Percentiles rank a stretch among this genome's conserved stretches.
Conservation (phyloP, 2,888 invertebrate genomes). For the Desoria tigrina region DNA sequence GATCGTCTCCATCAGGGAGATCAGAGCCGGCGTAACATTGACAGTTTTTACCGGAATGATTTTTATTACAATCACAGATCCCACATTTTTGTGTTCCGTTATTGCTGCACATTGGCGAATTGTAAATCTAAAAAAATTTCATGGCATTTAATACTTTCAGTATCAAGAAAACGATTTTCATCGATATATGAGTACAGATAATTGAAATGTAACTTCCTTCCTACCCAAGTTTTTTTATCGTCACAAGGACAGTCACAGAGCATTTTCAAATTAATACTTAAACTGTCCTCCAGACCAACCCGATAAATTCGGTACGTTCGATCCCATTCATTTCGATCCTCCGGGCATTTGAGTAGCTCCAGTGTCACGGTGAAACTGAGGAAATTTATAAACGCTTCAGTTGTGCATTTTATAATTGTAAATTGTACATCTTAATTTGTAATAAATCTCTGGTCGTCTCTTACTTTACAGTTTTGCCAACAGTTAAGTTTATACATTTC, state of each 20-base stretch:
- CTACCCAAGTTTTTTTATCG: slow-evolving; percentile 19
- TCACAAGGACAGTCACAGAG: slow-evolving; percentile 62
- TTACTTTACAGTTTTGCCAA: slow-evolving; percentile 24
- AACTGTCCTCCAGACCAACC: slow-evolving; percentile 60
- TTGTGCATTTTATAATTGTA: not conserved
- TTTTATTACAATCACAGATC: slow-evolving; percentile 57
- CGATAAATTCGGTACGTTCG: slow-evolving; percentile 58
- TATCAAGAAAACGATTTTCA: too few species aligned
- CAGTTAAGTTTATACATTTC: slow-evolving; percentile 23
- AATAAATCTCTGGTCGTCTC: not conserved
- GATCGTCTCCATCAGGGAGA: slow-evolving; percentile 12
- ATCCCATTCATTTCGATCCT: slow-evolving; percentile 32
- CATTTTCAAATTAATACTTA: slow-evolving; percentile 60
- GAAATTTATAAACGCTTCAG: not conserved
- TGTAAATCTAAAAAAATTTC: slow-evolving; percentile 21
- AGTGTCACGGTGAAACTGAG: slow-evolving; percentile 34
- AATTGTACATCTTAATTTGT: not conserved
- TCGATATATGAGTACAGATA: too few species aligned
- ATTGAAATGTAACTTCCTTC: too few species aligned
- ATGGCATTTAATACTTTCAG: not conserved
- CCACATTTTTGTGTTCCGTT: slow-evolving; percentile 35
- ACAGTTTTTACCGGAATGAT: slow-evolving; percentile 57
- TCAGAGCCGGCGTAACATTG: slow-evolving; percentile 51
- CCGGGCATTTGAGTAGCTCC: slow-evolving; percentile 36
- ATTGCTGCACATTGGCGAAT: slow-evolving; percentile 28